A percentile compares a stretch with the other conserved stretches of the same genome.
phyloP scores from a whole-genome alignment of 2,113 vertebrate species.

The Anser brachyrhynchus region DNA sequence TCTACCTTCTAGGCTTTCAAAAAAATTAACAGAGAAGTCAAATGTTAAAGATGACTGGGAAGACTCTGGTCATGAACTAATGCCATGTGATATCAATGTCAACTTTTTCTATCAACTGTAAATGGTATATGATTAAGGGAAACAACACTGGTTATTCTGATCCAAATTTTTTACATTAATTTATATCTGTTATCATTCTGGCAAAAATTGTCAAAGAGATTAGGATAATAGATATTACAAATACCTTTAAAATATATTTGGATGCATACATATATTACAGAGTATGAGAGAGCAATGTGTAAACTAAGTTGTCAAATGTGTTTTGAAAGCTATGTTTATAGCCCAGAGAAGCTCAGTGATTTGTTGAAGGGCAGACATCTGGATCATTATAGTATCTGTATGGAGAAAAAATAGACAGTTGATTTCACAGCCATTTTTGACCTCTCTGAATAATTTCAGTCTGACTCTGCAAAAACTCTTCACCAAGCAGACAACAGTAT shows the following conservation, averaged over 20 bases:
- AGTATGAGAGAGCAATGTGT: not conserved
- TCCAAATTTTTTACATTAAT: not conserved
- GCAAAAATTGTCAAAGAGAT: not conserved
- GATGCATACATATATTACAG: not conserved
- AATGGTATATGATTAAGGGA: not conserved
- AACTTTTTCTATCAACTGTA: not conserved
- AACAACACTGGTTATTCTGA: not conserved
- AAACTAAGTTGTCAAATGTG: slow-evolving; percentile 24
- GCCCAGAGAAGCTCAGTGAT: not conserved
- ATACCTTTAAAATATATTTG: not conserved
- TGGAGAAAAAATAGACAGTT: slow-evolving; percentile 31
- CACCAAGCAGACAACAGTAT: slow-evolving; percentile 20
- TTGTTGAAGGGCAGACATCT: slow-evolving; percentile 56
- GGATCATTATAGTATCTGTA: slow-evolving; percentile 39
- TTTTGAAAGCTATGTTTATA: slow-evolving; percentile 36
- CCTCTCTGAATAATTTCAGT: slow-evolving; percentile 53
- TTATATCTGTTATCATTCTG: not conserved
- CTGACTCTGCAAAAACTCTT: slow-evolving; percentile 51
- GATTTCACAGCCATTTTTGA: slow-evolving; percentile 61
- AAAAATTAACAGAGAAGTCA: not conserved
- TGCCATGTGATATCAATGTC: not conserved
- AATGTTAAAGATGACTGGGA: not conserved
- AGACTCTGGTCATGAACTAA: not conserved
- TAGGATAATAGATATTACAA: not conserved
- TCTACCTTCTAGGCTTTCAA: not conserved